These are phyloP conservation scores for Chinchilla lanigera DNA, from an alignment of 2,113 vertebrate species.

Conservation along the genomic window DNA sequence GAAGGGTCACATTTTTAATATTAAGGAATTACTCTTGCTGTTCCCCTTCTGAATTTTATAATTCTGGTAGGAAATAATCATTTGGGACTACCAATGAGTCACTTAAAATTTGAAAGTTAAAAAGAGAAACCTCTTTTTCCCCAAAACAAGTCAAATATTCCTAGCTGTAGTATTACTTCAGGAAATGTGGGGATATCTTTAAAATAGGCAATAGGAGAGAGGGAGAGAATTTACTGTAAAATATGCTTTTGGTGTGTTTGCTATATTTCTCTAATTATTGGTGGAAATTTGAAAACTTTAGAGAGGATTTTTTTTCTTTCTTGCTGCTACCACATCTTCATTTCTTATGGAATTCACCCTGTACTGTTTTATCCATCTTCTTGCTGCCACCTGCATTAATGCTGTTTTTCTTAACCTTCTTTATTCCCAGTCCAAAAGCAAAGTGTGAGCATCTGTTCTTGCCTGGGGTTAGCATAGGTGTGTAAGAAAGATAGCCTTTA, in stretches of 20 bases:
- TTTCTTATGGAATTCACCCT: background rate
- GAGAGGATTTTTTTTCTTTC: background rate
- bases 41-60: background rate
- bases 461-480: background rate
- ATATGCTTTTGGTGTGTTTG: background rate
- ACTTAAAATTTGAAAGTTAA: conserved; percentile 10
- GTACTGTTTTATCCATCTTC: background rate
- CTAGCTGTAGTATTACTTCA: background rate
- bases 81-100: background rate
- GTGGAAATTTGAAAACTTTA: background rate
- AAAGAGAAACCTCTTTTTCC: background rate
- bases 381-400: background rate
- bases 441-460: background rate
- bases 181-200: background rate
- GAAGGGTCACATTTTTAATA: background rate
- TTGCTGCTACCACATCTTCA: background rate
- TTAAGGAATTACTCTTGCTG: background rate
- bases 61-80: background rate
- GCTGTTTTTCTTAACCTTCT: background rate
- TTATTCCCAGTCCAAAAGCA: background rate
- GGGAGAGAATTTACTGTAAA: background rate
- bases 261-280: background rate
- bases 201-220: background rate
- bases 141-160: background rate
- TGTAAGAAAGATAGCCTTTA: background rate